Conservation (phyloP, 1,140 invertebrate species). For the Drosophila albomicans region DNA sequence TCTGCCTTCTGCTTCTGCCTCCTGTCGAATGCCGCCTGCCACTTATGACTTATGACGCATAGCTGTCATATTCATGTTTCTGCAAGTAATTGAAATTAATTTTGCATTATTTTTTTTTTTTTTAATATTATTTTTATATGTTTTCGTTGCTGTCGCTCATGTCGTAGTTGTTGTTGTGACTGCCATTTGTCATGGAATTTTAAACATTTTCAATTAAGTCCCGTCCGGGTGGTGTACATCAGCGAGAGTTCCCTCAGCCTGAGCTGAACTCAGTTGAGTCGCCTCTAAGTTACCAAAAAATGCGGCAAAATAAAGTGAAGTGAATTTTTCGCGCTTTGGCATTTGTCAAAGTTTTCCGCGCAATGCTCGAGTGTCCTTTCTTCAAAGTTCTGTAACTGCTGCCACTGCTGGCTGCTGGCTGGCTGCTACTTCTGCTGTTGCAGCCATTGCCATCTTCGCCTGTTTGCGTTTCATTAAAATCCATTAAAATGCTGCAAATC, state of each 20-base stretch:
- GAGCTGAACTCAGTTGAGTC: slow-evolving; percentile 31
- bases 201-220: slow-evolving; percentile 81
- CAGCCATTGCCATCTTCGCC: slow-evolving; percentile 38
- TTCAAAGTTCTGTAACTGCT: slow-evolving; percentile 49
- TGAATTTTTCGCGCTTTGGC: slow-evolving; percentile 81
- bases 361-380: slow-evolving; percentile 70
- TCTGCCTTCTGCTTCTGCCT: not conserved
- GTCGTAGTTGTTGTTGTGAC: slow-evolving; percentile 17
- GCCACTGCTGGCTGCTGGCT: slow-evolving; percentile 6
- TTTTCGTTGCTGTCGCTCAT: slow-evolving; percentile 18
- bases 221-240: slow-evolving; percentile 54
- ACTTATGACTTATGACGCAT: slow-evolving; percentile 70
- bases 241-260: slow-evolving; percentile 47
- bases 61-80: slow-evolving; percentile 78
- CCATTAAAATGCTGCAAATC: slow-evolving; percentile 84
- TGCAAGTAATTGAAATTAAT: slow-evolving; percentile 80
- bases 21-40: slow-evolving; percentile 13
- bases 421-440: slow-evolving; percentile 4
- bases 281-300: slow-evolving; percentile 72
- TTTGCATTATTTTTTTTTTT: slow-evolving; percentile 65
- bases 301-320: slow-evolving; percentile 53
- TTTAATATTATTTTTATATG: not conserved
- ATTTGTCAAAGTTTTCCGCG: slow-evolving; percentile 76
- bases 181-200: slow-evolving; percentile 75
- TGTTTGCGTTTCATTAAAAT: slow-evolving; percentile 83